These are phyloP conservation scores for Andinoacara biseriatus DNA, from an alignment of 2,113 vertebrate species.

Conservation along the genomic window DNA sequence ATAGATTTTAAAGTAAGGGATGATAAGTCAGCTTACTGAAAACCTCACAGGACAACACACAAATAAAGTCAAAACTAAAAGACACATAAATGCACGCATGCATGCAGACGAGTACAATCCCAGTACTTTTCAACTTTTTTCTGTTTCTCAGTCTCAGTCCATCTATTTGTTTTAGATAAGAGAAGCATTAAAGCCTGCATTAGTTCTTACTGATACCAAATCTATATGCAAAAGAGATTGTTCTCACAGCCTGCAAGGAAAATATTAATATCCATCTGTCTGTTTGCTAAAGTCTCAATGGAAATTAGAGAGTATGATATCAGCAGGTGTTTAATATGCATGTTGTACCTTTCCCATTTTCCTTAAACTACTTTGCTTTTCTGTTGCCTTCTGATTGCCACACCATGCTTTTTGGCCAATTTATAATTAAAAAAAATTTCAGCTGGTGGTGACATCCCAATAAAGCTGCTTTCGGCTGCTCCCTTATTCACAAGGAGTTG, in stretches of 20 bases:
- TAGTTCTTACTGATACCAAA: conserved; percentile 56
- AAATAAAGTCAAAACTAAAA: background rate
- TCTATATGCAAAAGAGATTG: conserved; percentile 67
- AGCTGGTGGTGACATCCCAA: background rate
- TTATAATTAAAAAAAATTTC: background rate
- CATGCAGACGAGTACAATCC: background rate
- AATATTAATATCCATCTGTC: conserved; percentile 58
- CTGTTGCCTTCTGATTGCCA: conserved; percentile 5
- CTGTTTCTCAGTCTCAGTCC: background rate
- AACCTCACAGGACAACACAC: background rate
- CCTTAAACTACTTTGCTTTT: conserved; percentile 20
- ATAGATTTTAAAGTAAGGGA: conserved; percentile 16
- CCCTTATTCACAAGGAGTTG: background rate
- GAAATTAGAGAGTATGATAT: conserved; percentile 47
- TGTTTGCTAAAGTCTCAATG: conserved; percentile 56
- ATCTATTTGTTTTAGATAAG: conserved; percentile 51
- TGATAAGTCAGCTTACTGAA: conserved; percentile 20
- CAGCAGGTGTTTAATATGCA: conserved; percentile 51
- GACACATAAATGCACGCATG: background rate
- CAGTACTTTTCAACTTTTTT: background rate
- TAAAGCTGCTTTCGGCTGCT: background rate
- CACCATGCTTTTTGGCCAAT: conserved; percentile 8
- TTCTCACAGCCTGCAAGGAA: conserved; percentile 44
- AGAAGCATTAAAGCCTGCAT: conserved; percentile 36
- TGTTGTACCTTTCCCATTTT: conserved; percentile 28